These are phyloP conservation scores for Gopherus flavomarginatus DNA, from an alignment of 2,113 vertebrate species.

Conservation along the genomic window DNA sequence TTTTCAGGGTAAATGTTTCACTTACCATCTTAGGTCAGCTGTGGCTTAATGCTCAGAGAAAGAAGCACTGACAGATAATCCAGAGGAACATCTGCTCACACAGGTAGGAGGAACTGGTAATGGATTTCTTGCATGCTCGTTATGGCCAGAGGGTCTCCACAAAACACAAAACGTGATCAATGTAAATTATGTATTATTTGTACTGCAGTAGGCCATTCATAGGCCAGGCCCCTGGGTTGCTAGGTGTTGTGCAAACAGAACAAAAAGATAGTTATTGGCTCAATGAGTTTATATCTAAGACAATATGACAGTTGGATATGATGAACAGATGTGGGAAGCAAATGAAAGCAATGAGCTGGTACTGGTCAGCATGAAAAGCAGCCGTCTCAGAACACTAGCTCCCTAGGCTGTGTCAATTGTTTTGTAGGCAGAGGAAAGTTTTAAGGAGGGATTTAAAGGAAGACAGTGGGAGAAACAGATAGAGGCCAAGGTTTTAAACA, in stretches of 20 bases:
- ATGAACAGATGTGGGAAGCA: not conserved
- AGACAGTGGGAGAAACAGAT: not conserved
- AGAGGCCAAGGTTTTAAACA: not conserved
- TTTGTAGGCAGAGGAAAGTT: not conserved
- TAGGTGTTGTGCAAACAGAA: not conserved
- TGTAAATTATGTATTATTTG: not conserved
- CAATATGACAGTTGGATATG: not conserved
- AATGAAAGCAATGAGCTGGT: not conserved
- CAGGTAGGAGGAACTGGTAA: not conserved
- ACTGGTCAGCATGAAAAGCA: not conserved
- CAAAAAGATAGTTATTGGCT: not conserved
- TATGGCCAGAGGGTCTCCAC: not conserved
- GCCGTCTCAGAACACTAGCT: not conserved
- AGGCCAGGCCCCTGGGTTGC: not conserved
- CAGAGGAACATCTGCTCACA: not conserved
- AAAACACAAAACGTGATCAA: not conserved
- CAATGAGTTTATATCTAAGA: not conserved
- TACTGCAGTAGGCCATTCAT: not conserved
- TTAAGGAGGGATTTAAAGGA: not conserved
- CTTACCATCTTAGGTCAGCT: not conserved
- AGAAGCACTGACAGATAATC: not conserved
- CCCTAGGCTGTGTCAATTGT: not conserved
- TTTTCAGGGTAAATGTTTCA: not conserved
- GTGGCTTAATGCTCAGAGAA: not conserved
- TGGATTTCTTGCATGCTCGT: not conserved